Evolutionary conservation across 2,113 vertebrate genomes (phyloP), one percentile per base, ranked within the genome.

Genomic region (Oreochromis spilurus): DNA sequence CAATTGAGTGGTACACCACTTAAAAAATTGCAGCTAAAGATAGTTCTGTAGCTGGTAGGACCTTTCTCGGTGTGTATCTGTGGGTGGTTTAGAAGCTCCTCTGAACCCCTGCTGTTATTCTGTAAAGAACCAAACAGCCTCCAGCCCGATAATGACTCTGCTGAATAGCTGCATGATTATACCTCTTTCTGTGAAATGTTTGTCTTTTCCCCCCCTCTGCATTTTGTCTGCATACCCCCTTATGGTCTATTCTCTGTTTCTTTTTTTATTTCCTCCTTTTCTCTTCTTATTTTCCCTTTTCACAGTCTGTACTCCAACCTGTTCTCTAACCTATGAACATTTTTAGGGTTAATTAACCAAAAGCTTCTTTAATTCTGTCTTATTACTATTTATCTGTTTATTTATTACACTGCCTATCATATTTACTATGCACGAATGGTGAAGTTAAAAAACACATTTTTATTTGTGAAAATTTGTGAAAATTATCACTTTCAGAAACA

Each of bases 111-210:
- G 94, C 94, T 95, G 94, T 84, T 92, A 85, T 72, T 91, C 93
- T 95, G 94, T 95, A 91, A 95, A 92, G 95, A 92, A 91, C 81
- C 75, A 34, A 95, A 89, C 95, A 94, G 93, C 94, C 95, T 92
- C 90, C 94, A 94, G 95, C 90, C 94, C 70, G 86, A 92, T 95
- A 95, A 95, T 95, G 94, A 92, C 92, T 93, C 90, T 70, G 55
- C 88, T 95, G 93, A 95, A 95, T 95, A 87, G 93, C 91, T 92
- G 88, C 95, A 92, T 95, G 94, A 95, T 95, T 95, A 94, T 90
- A 95, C 94, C 94, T 92, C 94, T 93, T 93, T 93, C 91, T 93
- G 87, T 82, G 84, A 91, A 90, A 90, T 94, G 92, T 93, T 91
- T 91, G 89, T 86, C 91, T 91, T 85, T 85, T 55, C 82, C 82